phyloP scores from a whole-genome alignment of 53 echinoderm and acorn worm species.

The Luidia sarsii region DNA sequence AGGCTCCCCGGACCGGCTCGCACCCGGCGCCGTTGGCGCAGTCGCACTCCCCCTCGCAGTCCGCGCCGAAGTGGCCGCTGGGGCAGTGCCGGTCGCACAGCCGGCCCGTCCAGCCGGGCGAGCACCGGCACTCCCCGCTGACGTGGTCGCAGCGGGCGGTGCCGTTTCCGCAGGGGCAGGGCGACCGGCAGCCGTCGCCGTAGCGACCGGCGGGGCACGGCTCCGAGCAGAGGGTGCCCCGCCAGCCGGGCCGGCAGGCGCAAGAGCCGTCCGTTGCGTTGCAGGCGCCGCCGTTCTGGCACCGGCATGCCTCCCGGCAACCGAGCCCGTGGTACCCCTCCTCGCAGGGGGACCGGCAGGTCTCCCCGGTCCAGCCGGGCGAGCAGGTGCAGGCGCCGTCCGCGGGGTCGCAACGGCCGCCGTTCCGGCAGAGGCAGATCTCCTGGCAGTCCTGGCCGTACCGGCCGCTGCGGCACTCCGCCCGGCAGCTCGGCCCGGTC shows the following conservation, averaged over 20 bases:
- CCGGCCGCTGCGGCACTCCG: conserved; percentile 62
- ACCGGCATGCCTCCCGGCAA: conserved; percentile 59
- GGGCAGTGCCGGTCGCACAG: conserved; percentile 58
- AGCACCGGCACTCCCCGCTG: conserved; percentile 66
- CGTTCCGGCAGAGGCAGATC: conserved; percentile 68
- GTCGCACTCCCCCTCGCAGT: conserved; percentile 57
- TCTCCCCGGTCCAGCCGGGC: conserved; percentile 74
- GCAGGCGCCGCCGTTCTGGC: conserved; percentile 58
- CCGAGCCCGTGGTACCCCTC: conserved; percentile 65
- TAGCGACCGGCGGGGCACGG: conserved; percentile 51
- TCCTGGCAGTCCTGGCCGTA: conserved; percentile 65
- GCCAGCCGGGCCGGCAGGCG: conserved; percentile 68
- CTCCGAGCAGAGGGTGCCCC: conserved; percentile 59
- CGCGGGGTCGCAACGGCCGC: conserved; percentile 59
- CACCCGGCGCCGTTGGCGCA: conserved; percentile 76
- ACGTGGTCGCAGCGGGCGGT: conserved; percentile 65
- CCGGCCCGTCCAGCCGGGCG: conserved; percentile 58
- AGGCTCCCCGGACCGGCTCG: conserved; percentile 52
- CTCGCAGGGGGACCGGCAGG: conserved; percentile 63
- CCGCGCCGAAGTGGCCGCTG: conserved; percentile 62
- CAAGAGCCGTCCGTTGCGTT: conserved; percentile 60
- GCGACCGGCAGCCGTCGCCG: conserved; percentile 59
- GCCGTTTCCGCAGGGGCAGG: conserved; percentile 66
- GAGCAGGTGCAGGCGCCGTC: conserved; percentile 72
- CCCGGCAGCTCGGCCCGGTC: conserved; percentile 64